Conservation (phyloP, 2,797 vertebrate genomes). For the Poecilia picta region DNA sequence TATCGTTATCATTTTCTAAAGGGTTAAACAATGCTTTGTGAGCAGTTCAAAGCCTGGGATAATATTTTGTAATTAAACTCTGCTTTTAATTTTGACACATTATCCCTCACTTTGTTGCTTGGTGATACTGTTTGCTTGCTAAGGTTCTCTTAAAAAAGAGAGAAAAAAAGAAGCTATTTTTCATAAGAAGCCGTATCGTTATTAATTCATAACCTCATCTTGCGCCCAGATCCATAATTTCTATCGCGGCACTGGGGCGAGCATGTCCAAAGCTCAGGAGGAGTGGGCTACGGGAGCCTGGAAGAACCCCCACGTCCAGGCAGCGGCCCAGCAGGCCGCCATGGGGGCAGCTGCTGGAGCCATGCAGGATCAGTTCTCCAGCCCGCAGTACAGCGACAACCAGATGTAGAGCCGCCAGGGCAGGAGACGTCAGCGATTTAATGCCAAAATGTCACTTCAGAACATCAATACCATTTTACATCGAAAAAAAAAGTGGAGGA, state of each 20-base stretch:
- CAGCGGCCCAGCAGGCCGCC: slow-evolving; percentile 90
- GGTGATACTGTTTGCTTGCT: background rate
- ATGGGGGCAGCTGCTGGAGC: slow-evolving; percentile 88
- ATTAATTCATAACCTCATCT: background rate
- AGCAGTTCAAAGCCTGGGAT: background rate
- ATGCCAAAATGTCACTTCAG: slow-evolving; percentile 47
- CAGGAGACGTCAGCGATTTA: slow-evolving; percentile 9
- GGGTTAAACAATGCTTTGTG: background rate
- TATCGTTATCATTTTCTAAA: background rate
- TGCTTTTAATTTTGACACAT: background rate
- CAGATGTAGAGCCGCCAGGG: slow-evolving; percentile 60
- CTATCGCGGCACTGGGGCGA: slow-evolving; percentile 93
- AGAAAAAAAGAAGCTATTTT: background rate
- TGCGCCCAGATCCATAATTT: slow-evolving; percentile 92
- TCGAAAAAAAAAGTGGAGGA: background rate
- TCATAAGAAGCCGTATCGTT: background rate
- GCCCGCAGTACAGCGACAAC: slow-evolving; percentile 69
- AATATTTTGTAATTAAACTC: background rate
- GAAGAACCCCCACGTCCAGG: slow-evolving; percentile 96
- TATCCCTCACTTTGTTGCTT: background rate
- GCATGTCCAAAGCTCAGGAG: slow-evolving; percentile 96
- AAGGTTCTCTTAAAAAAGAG: background rate
- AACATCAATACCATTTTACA: slow-evolving; percentile 17
- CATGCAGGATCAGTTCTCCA: slow-evolving; percentile 86
- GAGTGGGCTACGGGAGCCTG: slow-evolving; percentile 96